phyloP scores from a whole-genome alignment of 1,140 invertebrate species.

The Euura lappo region DNA sequence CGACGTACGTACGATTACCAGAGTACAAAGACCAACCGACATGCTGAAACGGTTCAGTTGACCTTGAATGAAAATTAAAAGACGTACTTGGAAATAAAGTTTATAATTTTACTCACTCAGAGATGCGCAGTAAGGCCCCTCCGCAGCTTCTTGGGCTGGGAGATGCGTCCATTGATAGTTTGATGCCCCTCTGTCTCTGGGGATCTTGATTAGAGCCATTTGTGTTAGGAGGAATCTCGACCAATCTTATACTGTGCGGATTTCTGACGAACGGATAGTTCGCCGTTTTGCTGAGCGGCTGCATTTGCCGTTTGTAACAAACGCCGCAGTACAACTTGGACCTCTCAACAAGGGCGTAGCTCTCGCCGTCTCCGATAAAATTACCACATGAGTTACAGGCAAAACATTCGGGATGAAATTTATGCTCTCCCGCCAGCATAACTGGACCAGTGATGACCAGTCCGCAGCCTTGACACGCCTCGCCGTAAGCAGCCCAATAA shows the following conservation, averaged over 20 bases:
- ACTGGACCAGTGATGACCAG: slow-evolving; percentile 91
- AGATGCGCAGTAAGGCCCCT: slow-evolving; percentile 62
- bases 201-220: slow-evolving; percentile 53
- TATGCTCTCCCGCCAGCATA: slow-evolving; percentile 93
- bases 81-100: neutral
- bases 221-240: slow-evolving; percentile 72
- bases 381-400: slow-evolving; percentile 80
- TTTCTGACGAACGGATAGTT: slow-evolving; percentile 64
- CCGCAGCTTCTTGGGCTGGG: slow-evolving; percentile 58
- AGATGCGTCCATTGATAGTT: slow-evolving; percentile 64
- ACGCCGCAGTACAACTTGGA: slow-evolving; percentile 83
- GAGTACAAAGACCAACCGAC: too few relatives aligned
- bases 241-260: slow-evolving; percentile 80
- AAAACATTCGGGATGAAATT: slow-evolving; percentile 96
- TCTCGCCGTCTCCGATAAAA: slow-evolving; percentile 90
- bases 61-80: too few relatives aligned
- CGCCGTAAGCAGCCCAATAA: slow-evolving; percentile 88
- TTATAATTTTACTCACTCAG: slow-evolving; percentile 60
- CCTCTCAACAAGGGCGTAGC: slow-evolving; percentile 87
- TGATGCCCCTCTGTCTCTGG: slow-evolving; percentile 63
- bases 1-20: neutral
- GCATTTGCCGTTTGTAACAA: slow-evolving; percentile 57
- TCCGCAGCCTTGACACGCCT: slow-evolving; percentile 86
- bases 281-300: slow-evolving; percentile 66
- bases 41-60: too few relatives aligned